Evolutionary conservation across 2,797 vertebrate species (phyloP), one percentile per base, ranked within the genome.

Genomic region (Anguilla anguilla): DNA sequence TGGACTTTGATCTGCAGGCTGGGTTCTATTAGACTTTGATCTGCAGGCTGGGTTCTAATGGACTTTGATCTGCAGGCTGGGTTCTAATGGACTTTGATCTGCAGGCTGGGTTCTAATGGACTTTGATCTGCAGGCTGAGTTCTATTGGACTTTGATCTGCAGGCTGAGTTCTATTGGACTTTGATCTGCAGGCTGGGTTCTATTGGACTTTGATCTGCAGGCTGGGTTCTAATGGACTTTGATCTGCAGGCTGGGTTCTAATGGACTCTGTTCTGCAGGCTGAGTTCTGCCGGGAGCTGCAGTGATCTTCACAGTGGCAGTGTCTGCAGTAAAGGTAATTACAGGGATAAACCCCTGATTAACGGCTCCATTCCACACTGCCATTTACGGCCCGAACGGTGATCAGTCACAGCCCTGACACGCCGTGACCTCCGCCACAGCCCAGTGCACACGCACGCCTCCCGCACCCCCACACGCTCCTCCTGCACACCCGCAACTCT

Each of bases 351-450:
- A 95, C 51, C 93, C 93, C 91, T 93, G 92, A 90, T 92, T 95
- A 96, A 96, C 90, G 91, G 92, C 94, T 95, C 94, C 94, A 95
- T 95, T 93, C 92, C 92, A 86, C 93, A 91, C 92, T 95, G 96
- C 95, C 95, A 94, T 91, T 95, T 94, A 94, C 89, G 90, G 90
- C 89, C 84, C 91, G 90, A 28, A 87, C 90, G 90, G 91, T 90
- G 88, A 92, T 93, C 86, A 0, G 91, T 94, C 91, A 91, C 88
- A 93, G 89, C 90, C 90, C 93, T 93, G 91, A 93, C 92, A 91
- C 89, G 92, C 90, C 91, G 88, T 92, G 94, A 96, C 95, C 96
- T 96, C 91, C 93, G 95, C 93, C 93, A 95, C 4, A 94, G 94
- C 88, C 92, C 91, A 93, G 92, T 46, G 94, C 94, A 91, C 90